phyloP scores from a whole-genome alignment of 2,113 vertebrate genomes.

The Monarcha castaneiventris region DNA sequence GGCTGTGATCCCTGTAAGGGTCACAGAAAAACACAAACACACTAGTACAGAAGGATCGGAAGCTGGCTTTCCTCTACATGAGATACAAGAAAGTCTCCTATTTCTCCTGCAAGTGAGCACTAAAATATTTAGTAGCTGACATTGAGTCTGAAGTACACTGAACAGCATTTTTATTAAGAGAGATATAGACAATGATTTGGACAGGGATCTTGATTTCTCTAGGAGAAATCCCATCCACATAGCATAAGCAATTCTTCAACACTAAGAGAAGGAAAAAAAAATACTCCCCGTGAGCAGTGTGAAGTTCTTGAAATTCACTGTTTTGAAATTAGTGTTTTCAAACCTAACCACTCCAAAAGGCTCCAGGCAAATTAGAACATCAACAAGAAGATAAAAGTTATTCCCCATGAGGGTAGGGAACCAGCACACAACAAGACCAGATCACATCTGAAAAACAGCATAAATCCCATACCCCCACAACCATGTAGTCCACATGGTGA shows the following conservation, averaged over 20 bases:
- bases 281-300: neutral
- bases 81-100: neutral
- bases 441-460: neutral
- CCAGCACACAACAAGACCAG: neutral
- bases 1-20: neutral
- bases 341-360: neutral
- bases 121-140: neutral
- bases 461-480: neutral
- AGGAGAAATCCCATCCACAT: neutral
- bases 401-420: neutral
- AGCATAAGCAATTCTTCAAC: neutral
- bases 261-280: neutral
- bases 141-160: neutral
- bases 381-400: neutral
- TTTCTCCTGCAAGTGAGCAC: neutral
- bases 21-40: neutral
- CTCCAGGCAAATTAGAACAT: neutral
- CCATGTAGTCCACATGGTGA: neutral
- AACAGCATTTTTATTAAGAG: neutral
- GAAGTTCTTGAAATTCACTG: neutral
- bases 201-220: neutral
- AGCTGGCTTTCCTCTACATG: neutral
- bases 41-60: neutral
- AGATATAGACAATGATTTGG: neutral
- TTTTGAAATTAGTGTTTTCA: constrained; percentile 7